A percentile compares a stretch with the other conserved stretches of the same genome.
phyloP scores from a whole-genome alignment of 1,140 invertebrate genomes.

The Papilio glaucus region DNA sequence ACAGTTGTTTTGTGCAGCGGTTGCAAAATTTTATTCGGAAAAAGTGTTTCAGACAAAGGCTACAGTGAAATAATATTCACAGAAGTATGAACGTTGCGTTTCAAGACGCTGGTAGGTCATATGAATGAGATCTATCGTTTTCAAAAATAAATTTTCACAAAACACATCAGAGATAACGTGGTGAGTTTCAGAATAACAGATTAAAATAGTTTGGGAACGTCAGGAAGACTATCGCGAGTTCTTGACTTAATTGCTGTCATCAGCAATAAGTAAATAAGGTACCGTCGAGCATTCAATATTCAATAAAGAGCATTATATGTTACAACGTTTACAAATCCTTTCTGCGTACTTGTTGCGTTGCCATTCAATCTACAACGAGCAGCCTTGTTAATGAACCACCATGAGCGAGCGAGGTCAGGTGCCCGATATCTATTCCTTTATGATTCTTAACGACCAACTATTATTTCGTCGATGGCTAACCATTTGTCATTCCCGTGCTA shows the following conservation, averaged over 20 bases:
- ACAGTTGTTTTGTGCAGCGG: conserved; percentile 22
- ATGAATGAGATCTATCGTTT: too few relatives aligned
- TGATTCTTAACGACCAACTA: conserved; percentile 40
- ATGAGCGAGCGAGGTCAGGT: conserved; percentile 51
- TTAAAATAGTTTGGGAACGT: too few relatives aligned
- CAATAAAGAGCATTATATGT: neutral
- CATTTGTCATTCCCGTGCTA: conserved; percentile 22
- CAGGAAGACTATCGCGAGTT: neutral
- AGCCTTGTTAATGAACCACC: conserved; percentile 65
- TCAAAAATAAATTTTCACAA: too few relatives aligned
- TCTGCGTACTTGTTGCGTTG: conserved; percentile 29
- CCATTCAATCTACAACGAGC: conserved; percentile 43
- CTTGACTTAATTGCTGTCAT: neutral
- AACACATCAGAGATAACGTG: too few relatives aligned
- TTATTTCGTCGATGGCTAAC: conserved; percentile 22
- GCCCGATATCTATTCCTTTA: conserved; percentile 43
- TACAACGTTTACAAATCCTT: conserved; percentile 1
- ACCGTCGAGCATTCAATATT: neutral
- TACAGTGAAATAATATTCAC: neutral
- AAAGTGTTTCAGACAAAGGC: neutral
- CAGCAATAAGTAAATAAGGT: neutral
- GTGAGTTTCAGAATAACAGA: too few relatives aligned
- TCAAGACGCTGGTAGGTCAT: neutral
- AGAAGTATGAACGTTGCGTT: neutral
- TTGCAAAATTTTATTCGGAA: conserved; percentile 9